Conservation (phyloP, 2,888 invertebrate species). For the Parnassius apollo region DNA sequence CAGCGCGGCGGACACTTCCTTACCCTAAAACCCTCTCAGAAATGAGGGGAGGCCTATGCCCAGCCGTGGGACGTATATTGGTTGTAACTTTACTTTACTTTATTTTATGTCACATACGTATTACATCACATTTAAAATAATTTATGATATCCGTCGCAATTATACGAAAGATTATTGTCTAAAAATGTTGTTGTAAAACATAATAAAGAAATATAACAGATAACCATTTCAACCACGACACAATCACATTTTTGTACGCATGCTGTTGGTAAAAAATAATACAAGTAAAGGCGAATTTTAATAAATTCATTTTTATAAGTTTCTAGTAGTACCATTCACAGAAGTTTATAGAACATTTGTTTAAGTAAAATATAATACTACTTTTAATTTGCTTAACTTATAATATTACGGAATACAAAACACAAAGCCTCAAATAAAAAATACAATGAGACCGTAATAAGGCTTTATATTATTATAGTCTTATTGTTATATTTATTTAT, state of each 20-base stretch:
- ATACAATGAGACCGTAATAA: not conserved
- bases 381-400: slow-evolving; percentile 10
- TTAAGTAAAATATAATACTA: not conserved
- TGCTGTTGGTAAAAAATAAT: slow-evolving; percentile 13
- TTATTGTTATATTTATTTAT: too few species aligned
- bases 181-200: not conserved
- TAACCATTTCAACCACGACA: slow-evolving; percentile 17
- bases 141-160: slow-evolving; percentile 10
- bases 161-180: slow-evolving; percentile 9
- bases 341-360: too few species aligned
- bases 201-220: slow-evolving; percentile 26
- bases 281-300: too few species aligned
- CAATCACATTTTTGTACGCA: slow-evolving; percentile 24
- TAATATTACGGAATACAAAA: not conserved
- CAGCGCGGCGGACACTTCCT: too few species aligned
- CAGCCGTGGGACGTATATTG: too few species aligned
- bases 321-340: too few species aligned
- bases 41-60: too few species aligned
- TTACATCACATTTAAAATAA: not conserved
- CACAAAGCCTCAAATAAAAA: not conserved
- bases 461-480: too few species aligned
- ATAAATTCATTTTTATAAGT: too few species aligned
- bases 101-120: too few species aligned
- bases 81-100: too few species aligned
- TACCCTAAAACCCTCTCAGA: too few species aligned